Evolutionary conservation across 2,113 vertebrate species (phyloP).

Genomic region (Corapipo altera): DNA sequence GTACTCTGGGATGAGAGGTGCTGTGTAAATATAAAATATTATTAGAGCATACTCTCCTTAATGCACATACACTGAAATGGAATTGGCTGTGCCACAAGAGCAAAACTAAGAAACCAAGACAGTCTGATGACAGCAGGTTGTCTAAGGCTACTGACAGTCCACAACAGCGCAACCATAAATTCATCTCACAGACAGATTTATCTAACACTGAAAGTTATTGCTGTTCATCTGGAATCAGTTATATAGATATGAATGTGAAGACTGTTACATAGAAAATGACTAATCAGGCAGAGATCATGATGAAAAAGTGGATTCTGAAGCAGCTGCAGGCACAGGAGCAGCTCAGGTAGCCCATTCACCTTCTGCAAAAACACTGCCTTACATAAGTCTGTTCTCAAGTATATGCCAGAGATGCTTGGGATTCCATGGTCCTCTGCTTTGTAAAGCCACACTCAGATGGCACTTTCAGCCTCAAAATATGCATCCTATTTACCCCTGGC

Average conservation of each 20-base stretch:
- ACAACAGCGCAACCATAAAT: not conserved
- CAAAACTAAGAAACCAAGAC: not conserved
- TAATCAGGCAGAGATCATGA: not conserved
- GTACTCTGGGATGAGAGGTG: slow-evolving; percentile 17
- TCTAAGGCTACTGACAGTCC: not conserved
- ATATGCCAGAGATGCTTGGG: not conserved
- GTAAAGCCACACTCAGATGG: not conserved
- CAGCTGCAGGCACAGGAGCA: not conserved
- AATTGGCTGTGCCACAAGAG: not conserved
- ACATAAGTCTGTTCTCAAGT: not conserved
- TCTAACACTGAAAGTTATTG: not conserved
- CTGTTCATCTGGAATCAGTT: not conserved
- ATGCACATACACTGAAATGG: not conserved
- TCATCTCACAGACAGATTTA: not conserved
- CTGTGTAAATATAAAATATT: slow-evolving; percentile 2
- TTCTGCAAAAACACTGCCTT: not conserved
- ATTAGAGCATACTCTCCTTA: not conserved
- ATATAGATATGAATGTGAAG: not conserved
- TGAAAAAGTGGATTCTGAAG: not conserved
- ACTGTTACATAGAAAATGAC: not conserved
- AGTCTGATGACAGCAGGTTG: not conserved
- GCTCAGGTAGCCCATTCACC: not conserved
- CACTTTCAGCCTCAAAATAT: not conserved
- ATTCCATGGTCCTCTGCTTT: not conserved
- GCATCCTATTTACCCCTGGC: not conserved